phyloP scores from a whole-genome alignment of 1,140 invertebrate species.

The Neodiprion lecontei region DNA sequence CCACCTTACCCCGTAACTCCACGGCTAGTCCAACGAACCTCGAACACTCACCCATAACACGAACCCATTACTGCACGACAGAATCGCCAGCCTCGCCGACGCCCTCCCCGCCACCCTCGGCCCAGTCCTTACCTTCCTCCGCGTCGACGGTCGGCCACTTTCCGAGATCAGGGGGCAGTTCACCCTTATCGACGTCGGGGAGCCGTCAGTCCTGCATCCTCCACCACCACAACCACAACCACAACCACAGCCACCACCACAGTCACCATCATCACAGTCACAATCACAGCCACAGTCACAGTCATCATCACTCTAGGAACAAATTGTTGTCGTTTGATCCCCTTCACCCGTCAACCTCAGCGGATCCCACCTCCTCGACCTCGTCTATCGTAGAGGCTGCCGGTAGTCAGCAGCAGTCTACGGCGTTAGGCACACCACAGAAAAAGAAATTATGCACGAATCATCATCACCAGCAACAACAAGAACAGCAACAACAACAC shows the following conservation, averaged over 20 bases:
- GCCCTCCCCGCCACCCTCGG: constrained; percentile 28
- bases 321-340: constrained; percentile 26
- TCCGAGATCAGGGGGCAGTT: constrained; percentile 19
- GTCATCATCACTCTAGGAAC: constrained; percentile 40
- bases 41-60: not conserved
- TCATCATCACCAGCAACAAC: constrained; percentile 40
- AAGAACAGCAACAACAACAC: constrained; percentile 1
- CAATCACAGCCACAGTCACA: not conserved
- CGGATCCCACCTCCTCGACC: constrained; percentile 20
- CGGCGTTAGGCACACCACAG: constrained; percentile 33
- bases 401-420: constrained; percentile 27
- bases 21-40: not conserved
- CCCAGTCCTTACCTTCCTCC: constrained; percentile 17
- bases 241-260: constrained; percentile 37
- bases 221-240: constrained; percentile 29
- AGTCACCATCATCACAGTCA: constrained; percentile 40
- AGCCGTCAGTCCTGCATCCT: constrained; percentile 33
- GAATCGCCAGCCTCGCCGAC: constrained; percentile 33
- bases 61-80: constrained; percentile 1
- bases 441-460: constrained; percentile 51
- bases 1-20: constrained; percentile 28
- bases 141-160: constrained; percentile 28
- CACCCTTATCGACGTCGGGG: constrained; percentile 22
- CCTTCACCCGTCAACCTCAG: constrained; percentile 14
- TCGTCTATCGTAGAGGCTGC: constrained; percentile 15